A percentile compares a stretch with the other conserved stretches of the same genome.
Conservation (phyloP, 2,888 invertebrate genomes). For the Diaperis boleti region DNA sequence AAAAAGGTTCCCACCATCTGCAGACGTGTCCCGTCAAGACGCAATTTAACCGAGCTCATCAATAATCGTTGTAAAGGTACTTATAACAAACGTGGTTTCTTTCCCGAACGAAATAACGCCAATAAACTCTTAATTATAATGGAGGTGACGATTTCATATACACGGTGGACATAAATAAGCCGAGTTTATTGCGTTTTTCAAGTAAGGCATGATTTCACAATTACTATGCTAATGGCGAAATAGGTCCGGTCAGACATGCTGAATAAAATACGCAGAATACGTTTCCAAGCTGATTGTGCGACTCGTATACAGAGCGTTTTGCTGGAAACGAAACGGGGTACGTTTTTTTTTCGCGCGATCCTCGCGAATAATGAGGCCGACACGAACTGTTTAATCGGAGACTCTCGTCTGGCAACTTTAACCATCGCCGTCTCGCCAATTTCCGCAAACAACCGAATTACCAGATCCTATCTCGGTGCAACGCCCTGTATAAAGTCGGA, state of each 20-base stretch:
- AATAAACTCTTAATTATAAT: conserved; percentile 39
- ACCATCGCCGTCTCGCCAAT: too few relatives aligned
- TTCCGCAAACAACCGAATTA: conserved; percentile 2
- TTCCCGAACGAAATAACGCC: conserved; percentile 22
- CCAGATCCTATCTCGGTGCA: too few relatives aligned
- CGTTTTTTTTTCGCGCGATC: too few relatives aligned
- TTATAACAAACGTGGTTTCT: conserved; percentile 5
- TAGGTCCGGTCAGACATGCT: conserved; percentile 47
- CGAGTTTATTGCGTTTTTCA: conserved; percentile 48
- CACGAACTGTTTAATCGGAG: too few relatives aligned
- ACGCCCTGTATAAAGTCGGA: conserved; percentile 16
- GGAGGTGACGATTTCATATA: conserved; percentile 37
- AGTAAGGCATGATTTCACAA: conserved; percentile 52
- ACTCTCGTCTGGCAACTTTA: too few relatives aligned
- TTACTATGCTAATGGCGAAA: conserved; percentile 59
- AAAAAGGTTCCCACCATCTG: too few relatives aligned
- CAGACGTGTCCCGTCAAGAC: too few relatives aligned
- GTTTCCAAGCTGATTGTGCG: conserved; percentile 50
- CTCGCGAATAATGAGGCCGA: too few relatives aligned
- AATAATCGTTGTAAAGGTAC: conserved; percentile 17
- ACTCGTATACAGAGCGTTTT: too few relatives aligned
- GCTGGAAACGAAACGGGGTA: too few relatives aligned
- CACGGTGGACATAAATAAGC: conserved; percentile 26
- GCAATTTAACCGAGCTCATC: conserved; percentile 7
- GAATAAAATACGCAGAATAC: conserved; percentile 55